These are phyloP conservation scores for Drosophila birchii DNA, from an alignment of 2,888 invertebrate genomes.

Conservation along the genomic window DNA sequence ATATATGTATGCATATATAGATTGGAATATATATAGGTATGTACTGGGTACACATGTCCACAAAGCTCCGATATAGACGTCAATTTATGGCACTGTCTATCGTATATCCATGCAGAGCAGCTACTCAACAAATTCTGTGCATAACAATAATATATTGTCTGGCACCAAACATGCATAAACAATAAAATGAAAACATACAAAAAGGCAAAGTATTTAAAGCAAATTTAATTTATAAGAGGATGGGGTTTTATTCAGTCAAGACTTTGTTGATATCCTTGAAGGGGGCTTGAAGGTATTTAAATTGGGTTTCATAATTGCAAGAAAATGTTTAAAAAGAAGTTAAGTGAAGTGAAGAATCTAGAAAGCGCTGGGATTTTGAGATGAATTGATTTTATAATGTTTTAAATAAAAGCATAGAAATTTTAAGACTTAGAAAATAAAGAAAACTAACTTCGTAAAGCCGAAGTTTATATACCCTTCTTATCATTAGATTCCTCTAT, in stretches of 20 bases:
- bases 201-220: slow-evolving; percentile 22
- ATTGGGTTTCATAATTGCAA: neutral
- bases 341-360: neutral
- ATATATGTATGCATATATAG: slow-evolving; percentile 11
- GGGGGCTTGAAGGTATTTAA: neutral
- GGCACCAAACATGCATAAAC: slow-evolving; percentile 39
- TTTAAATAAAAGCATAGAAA: neutral
- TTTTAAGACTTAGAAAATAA: too few relatives aligned
- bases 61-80: slow-evolving; percentile 41
- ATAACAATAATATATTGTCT: slow-evolving; percentile 43
- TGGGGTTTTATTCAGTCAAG: neutral
- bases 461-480: too few relatives aligned
- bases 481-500: too few relatives aligned
- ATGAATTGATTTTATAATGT: neutral
- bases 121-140: slow-evolving; percentile 41
- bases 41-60: slow-evolving; percentile 14
- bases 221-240: slow-evolving; percentile 6
- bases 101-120: slow-evolving; percentile 28
- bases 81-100: slow-evolving; percentile 37
- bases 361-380: neutral
- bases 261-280: slow-evolving; percentile 6
- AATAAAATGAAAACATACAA: slow-evolving; percentile 24
- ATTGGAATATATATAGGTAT: slow-evolving; percentile 14
- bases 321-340: neutral
- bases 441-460: too few relatives aligned